Conservation (phyloP, 2,888 invertebrate species). For the Myopa testacea region DNA sequence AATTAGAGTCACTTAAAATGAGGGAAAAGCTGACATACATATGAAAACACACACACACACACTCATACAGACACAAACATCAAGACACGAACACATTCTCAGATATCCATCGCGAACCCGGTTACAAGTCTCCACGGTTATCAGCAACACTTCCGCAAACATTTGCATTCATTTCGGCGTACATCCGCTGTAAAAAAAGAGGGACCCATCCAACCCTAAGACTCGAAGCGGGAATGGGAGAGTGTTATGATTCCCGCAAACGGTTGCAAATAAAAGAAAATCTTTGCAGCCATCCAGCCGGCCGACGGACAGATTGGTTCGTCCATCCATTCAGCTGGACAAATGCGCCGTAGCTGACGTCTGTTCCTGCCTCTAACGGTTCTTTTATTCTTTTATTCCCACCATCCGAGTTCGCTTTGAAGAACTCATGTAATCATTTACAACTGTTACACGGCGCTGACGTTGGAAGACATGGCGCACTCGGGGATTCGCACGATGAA, state of each 20-base stretch:
- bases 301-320: background rate
- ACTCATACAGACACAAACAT: background rate
- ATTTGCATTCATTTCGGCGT: constrained; percentile 38
- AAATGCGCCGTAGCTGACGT: background rate
- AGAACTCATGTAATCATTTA: constrained; percentile 39
- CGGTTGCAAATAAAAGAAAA: background rate
- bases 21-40: background rate
- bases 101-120: background rate
- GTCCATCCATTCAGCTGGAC: background rate
- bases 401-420: background rate
- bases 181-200: constrained; percentile 29
- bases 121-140: constrained; percentile 37
- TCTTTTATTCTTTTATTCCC: background rate
- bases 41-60: background rate
- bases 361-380: background rate
- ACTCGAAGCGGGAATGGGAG: background rate
- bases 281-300: background rate
- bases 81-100: background rate
- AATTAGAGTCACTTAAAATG: background rate
- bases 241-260: background rate
- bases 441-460: constrained; percentile 36
- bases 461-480: background rate
- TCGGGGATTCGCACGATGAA: background rate
- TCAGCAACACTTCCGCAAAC: constrained; percentile 40
- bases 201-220: no score